Evolutionary conservation across 2,888 invertebrate genomes (phyloP).

Genomic region (Hypselothyrea guttata): DNA sequence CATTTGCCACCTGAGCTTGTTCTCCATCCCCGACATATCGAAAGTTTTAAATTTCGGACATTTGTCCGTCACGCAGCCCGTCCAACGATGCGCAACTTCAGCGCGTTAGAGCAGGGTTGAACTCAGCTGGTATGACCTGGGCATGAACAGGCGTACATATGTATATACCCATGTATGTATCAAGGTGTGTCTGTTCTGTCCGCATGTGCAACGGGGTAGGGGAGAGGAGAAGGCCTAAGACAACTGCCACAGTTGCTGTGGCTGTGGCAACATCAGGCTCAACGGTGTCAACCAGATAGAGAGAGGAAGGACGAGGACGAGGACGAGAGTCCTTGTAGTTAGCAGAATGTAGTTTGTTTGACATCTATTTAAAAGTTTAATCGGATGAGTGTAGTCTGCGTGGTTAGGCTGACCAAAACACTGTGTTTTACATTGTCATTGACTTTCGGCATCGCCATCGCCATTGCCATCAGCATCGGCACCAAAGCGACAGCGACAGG

Average conservation of each 20-base stretch:
- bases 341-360: conserved; percentile 76
- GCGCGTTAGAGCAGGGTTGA: conserved; percentile 45
- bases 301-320: conserved; percentile 15
- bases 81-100: conserved; percentile 31
- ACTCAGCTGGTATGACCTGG: conserved; percentile 35
- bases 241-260: conserved; percentile 39
- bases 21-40: conserved; percentile 43
- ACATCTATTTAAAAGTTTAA: conserved; percentile 79
- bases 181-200: conserved; percentile 7
- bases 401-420: conserved; percentile 76
- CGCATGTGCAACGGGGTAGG: conserved; percentile 25
- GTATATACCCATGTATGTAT: conserved; percentile 12
- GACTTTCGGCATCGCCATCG: conserved; percentile 60
- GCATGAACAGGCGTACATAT: conserved; percentile 30
- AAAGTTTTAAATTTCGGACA: conserved; percentile 78
- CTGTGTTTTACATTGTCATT: conserved; percentile 72
- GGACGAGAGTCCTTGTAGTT: conserved; percentile 66
- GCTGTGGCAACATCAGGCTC: conserved; percentile 21
- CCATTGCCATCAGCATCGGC: conserved; percentile 28
- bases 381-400: conserved; percentile 78
- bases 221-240: conserved; percentile 63
- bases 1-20: conserved; percentile 17
- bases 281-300: conserved; percentile 40
- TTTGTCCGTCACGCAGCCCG: conserved; percentile 61
- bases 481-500: conserved; percentile 60